phyloP scores from a whole-genome alignment of 2,797 vertebrate genomes.

The Dipus sagitta region DNA sequence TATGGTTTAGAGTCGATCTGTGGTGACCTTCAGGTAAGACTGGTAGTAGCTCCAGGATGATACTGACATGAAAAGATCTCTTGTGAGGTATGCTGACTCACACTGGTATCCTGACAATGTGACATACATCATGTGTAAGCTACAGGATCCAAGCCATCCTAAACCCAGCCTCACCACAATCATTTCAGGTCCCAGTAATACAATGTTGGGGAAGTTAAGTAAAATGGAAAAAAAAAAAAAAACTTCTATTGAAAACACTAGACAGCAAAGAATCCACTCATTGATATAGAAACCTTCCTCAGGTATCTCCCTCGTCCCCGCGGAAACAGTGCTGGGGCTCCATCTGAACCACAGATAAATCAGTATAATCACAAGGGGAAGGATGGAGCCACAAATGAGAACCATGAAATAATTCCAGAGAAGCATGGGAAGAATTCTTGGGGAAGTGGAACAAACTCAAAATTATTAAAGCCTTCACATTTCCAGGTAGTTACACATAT shows the following conservation, averaged over 20 bases:
- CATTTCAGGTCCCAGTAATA: not conserved
- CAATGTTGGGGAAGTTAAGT: not conserved
- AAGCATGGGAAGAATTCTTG: not conserved
- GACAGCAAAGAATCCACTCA: not conserved
- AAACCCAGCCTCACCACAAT: not conserved
- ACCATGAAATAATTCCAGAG: not conserved
- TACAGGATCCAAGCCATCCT: not conserved
- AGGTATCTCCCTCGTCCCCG: not conserved
- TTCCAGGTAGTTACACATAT: not conserved
- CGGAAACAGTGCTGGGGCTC: not conserved
- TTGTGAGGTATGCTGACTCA: not conserved
- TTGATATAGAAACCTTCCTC: not conserved
- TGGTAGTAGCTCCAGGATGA: not conserved
- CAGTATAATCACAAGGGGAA: not conserved
- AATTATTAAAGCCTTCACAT: not conserved
- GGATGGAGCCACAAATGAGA: not conserved
- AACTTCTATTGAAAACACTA: not conserved
- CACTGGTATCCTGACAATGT: not conserved
- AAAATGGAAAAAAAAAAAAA: not conserved
- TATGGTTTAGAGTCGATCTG: not conserved
- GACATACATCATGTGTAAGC: not conserved
- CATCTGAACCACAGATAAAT: not conserved
- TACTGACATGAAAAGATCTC: not conserved
- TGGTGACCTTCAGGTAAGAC: not conserved
- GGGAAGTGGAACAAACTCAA: not conserved